Evolutionary conservation across 1,140 invertebrate genomes (phyloP).

Genomic region (Bombus picipes): DNA sequence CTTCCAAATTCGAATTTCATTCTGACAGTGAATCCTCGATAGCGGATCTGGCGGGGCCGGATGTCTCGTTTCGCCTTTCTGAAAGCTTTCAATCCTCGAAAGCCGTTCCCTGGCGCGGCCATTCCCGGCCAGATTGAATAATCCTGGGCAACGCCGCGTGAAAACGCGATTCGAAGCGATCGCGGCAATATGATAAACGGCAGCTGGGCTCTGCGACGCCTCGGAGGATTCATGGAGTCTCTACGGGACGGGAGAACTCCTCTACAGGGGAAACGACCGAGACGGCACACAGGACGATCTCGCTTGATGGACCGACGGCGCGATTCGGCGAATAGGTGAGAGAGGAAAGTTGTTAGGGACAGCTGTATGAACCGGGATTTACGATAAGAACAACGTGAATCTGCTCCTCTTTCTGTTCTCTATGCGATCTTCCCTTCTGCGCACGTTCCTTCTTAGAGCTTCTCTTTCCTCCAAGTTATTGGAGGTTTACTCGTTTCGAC

Average conservation of each 20-base stretch:
- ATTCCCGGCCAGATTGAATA: constrained; percentile 64
- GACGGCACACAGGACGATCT: neutral
- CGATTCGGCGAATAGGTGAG: neutral
- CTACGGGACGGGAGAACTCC: neutral
- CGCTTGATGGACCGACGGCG: constrained; percentile 1
- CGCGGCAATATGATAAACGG: constrained; percentile 64
- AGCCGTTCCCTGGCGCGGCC: constrained; percentile 45
- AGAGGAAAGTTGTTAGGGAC: constrained; percentile 22
- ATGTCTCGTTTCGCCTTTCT: constrained; percentile 48
- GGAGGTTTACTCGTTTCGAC: constrained; percentile 4
- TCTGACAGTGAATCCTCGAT: constrained; percentile 31
- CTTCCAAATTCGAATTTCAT: constrained; percentile 38
- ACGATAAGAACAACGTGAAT: neutral
- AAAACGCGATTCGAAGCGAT: constrained; percentile 57
- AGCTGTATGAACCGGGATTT: constrained; percentile 11
- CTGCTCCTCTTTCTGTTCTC: neutral
- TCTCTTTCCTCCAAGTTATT: neutral
- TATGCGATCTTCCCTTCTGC: neutral
- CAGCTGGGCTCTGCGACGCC: neutral
- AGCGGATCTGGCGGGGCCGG: constrained; percentile 14
- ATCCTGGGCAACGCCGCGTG: constrained; percentile 55
- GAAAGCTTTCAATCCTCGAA: constrained; percentile 62
- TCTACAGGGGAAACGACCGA: neutral
- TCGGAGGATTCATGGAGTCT: constrained; percentile 3
- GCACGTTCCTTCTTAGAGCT: neutral